Percentiles rank a stretch among this genome's conserved stretches.
These are phyloP conservation scores for Odontomachus brunneus DNA, from an alignment of 1,140 invertebrate species.

Conservation along the genomic window DNA sequence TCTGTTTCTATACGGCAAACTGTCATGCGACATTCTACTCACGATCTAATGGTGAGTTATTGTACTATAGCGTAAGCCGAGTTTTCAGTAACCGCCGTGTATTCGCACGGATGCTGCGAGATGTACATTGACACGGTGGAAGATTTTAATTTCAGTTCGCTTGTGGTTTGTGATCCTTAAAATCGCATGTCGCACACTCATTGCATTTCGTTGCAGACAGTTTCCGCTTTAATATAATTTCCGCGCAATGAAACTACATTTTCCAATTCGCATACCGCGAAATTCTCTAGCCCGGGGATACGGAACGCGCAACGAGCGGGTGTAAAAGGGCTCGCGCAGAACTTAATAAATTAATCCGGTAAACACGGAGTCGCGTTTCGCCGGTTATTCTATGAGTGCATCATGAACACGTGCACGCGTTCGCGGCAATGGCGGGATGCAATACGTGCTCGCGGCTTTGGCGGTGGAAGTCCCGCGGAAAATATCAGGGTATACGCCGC, in stretches of 20 bases:
- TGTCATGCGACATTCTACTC: conserved; percentile 32
- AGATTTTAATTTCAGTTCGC: conserved; percentile 24
- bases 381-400: conserved; percentile 60
- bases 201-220: conserved; percentile 12
- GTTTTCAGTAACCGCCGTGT: not conserved
- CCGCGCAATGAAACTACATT: conserved; percentile 34
- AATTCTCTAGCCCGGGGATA: conserved; percentile 6
- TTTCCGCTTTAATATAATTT: conserved; percentile 39
- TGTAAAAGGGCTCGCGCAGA: conserved; percentile 39
- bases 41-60: conserved; percentile 58
- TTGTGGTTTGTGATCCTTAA: conserved; percentile 12
- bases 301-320: not conserved
- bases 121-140: not conserved
- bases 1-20: not conserved
- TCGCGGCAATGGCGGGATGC: conserved; percentile 15
- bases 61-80: conserved; percentile 35
- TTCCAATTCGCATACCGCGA: conserved; percentile 44
- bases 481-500: conserved; percentile 65
- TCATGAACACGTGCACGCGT: conserved; percentile 52
- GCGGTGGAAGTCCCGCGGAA: conserved; percentile 54
- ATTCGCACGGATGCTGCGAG: not conserved
- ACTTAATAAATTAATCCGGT: conserved; percentile 73
- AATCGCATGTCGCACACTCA: conserved; percentile 12
- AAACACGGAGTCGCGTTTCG: conserved; percentile 62
- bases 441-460: conserved; percentile 32